Evolutionary conservation across 2,113 vertebrate genomes (phyloP), one percentile per base, ranked within the genome.

Genomic region (Panthera tigris): DNA sequence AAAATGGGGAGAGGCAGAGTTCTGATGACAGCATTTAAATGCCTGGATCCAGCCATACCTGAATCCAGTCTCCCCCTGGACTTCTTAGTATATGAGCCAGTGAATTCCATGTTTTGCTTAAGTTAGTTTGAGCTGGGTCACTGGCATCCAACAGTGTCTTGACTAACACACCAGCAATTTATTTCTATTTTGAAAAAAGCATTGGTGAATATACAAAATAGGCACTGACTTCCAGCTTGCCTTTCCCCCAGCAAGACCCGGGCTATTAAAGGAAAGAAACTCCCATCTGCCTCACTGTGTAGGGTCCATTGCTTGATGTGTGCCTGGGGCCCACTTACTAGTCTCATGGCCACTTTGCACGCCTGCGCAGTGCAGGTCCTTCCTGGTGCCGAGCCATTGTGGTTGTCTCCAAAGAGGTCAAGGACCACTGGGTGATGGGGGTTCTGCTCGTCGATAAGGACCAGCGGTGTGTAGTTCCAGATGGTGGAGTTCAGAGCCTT

Each of bases 401-500:
- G 69, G 92, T 27, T 74, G 13, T 83, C 57, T 4, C 31, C 94
- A 69, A 99, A 98, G 89, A 99, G 98, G 73, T 99, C 98, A 2
- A 98, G 92, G 66, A 99, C 95, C 83, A 98, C 0, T 0, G 99
- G 99, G 5, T 97, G 97, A 33, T 97, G 87, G 12, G 97, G 98
- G 68, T 99, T 86, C 0, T 97, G 98, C 85, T 99, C 98, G 0
- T 99, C 98, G 0, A 99, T 99, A 25, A 99, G 92, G 10, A 99
- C 98, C 76, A 99, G 90, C 1, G 99, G 99, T 2, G 98, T 98
- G 96, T 99, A 96, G 93, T 99, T 96, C 99, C 99, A 99, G 92
- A 99, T 97, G 39, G n/a, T 71, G 82, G 98, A 16, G 95, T 99
- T 74, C 0, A 99, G 98, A 0, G 80, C 21, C 27, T 79, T 23